Evolutionary conservation across 2,888 invertebrate species (phyloP), one percentile per base, ranked within the genome.

Genomic region (Esperia sulphurella): DNA sequence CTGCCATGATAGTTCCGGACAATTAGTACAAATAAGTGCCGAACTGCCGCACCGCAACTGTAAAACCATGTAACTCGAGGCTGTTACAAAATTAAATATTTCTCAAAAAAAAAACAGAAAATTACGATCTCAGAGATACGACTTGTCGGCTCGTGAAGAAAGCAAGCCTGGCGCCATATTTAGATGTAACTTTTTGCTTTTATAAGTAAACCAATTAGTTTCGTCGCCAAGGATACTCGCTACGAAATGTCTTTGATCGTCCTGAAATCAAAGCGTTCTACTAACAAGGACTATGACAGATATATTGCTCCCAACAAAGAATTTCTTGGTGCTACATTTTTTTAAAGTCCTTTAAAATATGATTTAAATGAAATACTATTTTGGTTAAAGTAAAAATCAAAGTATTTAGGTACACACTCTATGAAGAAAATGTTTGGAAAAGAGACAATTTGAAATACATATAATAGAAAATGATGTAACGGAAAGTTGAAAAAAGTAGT

Each of bases 251-350:
- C 85, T 88, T 87, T 88, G 88, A 87, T 85, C 85, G 77, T 66
- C 57, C 58, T 65, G 65, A 70, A 81, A 80, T 83, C 81, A 82
- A 86, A 85, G 81, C 76, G 67, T 61, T 62, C 70, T 68, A 65
- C 78, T 85, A 83, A 85, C 84, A 80, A 82, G 80, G 68, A 65
- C 72, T 76, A 78, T 75, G 86, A 84, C 84, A 83, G 84, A 85
- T 88, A 86, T 88, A 88, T 84, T 64, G 59, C 48, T 35, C 43
- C 65, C 71, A 66, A 75, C 74, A 65, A 78, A 78, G 77, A 80
- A 79, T 71, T 72, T 64, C 65, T 62, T 61, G 57, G 61, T 58
- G 62, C 70, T 65, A 70, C 68, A 70, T 48, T 75, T 75, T 75
- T 80, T 66, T 45, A 29, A 39, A 4, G 14, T 30, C 12, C 29